Conservation (phyloP, 2,113 vertebrate species). For the Pseudopipra pipra region DNA sequence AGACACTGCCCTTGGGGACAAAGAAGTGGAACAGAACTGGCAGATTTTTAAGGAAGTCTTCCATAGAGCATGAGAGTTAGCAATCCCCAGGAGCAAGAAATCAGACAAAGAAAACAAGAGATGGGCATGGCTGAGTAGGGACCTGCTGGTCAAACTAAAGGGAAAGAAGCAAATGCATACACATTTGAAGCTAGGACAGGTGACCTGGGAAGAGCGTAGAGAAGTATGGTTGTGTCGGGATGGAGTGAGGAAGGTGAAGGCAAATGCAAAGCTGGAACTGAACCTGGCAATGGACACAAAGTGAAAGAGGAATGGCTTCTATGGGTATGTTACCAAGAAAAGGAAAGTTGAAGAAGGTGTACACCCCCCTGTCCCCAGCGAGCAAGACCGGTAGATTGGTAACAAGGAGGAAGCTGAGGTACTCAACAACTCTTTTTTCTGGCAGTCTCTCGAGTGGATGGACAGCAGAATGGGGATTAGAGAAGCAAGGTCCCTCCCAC, state of each 20-base stretch:
- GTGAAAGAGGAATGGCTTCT: neutral
- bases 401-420: neutral
- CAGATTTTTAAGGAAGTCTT: neutral
- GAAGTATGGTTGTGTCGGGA: neutral
- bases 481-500: neutral
- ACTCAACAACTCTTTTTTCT: neutral
- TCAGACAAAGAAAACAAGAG: neutral
- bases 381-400: neutral
- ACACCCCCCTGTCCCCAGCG: neutral
- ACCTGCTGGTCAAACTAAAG: too few species aligned
- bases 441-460: neutral
- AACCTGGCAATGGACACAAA: neutral
- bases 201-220: neutral
- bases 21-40: neutral
- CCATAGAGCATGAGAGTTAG: neutral
- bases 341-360: neutral
- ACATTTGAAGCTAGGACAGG: neutral
- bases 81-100: neutral
- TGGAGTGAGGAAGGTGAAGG: neutral
- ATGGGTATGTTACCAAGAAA: neutral
- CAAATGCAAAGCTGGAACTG: neutral
- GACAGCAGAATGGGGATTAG: neutral
- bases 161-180: neutral
- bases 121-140: neutral
- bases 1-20: neutral